Evolutionary conservation across 2,797 vertebrate species (phyloP).

Genomic region (Hemitrygon akajei): DNA sequence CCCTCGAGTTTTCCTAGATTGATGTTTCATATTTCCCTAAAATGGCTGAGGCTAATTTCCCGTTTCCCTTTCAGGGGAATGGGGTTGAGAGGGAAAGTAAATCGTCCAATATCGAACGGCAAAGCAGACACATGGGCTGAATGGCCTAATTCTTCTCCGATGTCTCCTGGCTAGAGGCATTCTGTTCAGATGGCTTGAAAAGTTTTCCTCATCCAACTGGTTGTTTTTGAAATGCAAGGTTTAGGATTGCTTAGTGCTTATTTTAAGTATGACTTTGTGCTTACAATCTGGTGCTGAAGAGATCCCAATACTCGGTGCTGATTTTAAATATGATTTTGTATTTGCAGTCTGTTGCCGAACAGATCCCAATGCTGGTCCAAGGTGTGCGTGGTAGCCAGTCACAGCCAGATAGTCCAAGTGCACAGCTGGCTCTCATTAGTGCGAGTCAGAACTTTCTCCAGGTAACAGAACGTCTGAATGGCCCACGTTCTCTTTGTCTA

Average conservation of each 20-base stretch:
- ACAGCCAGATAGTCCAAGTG: constrained; percentile 88
- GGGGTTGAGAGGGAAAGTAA: too few relatives aligned
- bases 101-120: too few relatives aligned
- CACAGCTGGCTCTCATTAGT: constrained; percentile 87
- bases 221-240: neutral
- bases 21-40: neutral
- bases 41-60: neutral
- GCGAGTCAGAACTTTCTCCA: constrained; percentile 95
- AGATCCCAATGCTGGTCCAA: constrained; percentile 94
- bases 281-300: constrained; percentile 85
- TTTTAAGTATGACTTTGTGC: neutral
- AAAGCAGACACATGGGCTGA: too few relatives aligned
- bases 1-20: neutral
- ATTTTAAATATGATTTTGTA: neutral
- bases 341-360: constrained; percentile 81
- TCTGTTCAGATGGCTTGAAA: neutral
- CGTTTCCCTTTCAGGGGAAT: too few relatives aligned
- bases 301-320: constrained; percentile 69
- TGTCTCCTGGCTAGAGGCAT: neutral
- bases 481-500: neutral
- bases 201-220: neutral
- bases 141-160: too few relatives aligned
- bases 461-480: constrained; percentile 53
- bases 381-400: constrained; percentile 90
- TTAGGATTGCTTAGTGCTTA: neutral